Evolutionary conservation across 1,140 invertebrate genomes (phyloP).

Genomic region (Eriocheir sinensis): DNA sequence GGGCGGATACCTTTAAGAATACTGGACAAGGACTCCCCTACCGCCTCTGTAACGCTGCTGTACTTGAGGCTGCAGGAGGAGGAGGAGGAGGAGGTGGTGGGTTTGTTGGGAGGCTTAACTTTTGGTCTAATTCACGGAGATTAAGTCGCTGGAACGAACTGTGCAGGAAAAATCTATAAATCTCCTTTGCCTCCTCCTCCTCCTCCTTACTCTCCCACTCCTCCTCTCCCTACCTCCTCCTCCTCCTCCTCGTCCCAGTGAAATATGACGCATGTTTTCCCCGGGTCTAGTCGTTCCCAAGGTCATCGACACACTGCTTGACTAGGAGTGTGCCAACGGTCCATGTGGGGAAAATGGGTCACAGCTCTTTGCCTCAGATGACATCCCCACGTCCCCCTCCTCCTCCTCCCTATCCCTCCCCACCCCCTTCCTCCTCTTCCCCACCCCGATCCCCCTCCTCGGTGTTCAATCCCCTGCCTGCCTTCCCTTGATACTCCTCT

Average conservation of each 20-base stretch:
- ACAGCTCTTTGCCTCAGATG: neutral
- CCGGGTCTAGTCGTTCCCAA: neutral
- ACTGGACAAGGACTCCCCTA: too few species aligned
- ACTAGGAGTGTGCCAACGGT: slow-evolving; percentile 9
- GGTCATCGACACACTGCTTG: neutral
- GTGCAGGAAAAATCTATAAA: neutral
- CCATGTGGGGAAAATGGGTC: neutral
- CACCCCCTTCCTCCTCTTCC: neutral
- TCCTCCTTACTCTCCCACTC: too few species aligned
- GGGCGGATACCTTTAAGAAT: too few species aligned
- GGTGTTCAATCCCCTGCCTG: too few species aligned
- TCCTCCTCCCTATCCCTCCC: neutral
- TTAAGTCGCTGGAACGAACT: slow-evolving; percentile 13
- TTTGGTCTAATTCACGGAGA: neutral
- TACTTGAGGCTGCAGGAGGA: too few species aligned
- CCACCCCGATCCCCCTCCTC: too few species aligned
- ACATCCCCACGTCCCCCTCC: neutral
- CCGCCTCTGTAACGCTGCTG: too few species aligned
- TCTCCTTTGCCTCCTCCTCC: too few species aligned
- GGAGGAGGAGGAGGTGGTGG: neutral
- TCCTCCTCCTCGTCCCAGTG: neutral
- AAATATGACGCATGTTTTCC: neutral
- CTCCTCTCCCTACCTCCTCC: neutral
- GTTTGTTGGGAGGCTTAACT: slow-evolving; percentile 24
- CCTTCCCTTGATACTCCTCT: too few species aligned